Evolutionary conservation across 2,113 vertebrate genomes (phyloP).

Genomic region (Megaceryle torquata): DNA sequence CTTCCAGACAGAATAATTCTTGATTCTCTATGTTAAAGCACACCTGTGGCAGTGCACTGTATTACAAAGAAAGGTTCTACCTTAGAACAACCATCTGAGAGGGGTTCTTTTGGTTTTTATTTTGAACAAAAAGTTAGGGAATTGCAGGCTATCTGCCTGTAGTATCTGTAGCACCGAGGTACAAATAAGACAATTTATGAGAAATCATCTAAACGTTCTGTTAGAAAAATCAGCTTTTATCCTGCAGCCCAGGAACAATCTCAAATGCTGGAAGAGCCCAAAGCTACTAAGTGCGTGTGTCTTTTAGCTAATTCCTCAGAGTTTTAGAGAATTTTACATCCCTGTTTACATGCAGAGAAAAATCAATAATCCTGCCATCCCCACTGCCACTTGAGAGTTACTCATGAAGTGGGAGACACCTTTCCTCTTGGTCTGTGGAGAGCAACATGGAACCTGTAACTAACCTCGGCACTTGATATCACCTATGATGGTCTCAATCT

Average conservation of each 20-base stretch:
- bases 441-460: not conserved
- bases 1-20: too few species aligned
- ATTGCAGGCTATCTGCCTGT: not conserved
- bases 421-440: not conserved
- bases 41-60: not conserved
- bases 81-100: not conserved
- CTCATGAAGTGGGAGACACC: not conserved
- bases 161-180: not conserved
- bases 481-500: not conserved
- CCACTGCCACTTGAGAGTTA: not conserved
- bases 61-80: not conserved
- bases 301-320: not conserved
- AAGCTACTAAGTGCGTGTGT: not conserved
- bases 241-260: not conserved
- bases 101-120: not conserved
- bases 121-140: not conserved
- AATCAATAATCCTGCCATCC: not conserved
- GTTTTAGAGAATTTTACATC: not conserved
- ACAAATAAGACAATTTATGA: not conserved
- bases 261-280: not conserved
- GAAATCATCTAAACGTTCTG: not conserved
- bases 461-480: not conserved
- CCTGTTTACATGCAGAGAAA: not conserved
- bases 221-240: not conserved
- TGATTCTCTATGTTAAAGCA: not conserved